Conservation (phyloP, 2,113 vertebrate species). For the Chloroceryle aenea region DNA sequence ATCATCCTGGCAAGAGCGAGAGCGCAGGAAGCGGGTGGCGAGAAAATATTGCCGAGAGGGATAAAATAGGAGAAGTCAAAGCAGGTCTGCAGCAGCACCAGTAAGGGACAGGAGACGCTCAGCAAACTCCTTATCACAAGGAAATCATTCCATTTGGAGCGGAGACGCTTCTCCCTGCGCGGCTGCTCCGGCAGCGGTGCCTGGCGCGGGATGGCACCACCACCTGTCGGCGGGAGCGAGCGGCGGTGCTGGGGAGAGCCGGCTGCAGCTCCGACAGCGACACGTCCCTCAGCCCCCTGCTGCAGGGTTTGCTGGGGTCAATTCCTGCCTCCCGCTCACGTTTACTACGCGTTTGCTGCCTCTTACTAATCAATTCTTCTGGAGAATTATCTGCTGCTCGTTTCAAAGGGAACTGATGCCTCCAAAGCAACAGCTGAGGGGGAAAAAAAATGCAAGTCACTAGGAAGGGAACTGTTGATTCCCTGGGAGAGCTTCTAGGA, state of each 20-base stretch:
- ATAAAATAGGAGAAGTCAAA: rapidly evolving
- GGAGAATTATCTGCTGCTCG: neutral
- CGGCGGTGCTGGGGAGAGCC: neutral
- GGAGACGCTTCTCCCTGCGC: rapidly evolving
- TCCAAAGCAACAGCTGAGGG: neutral
- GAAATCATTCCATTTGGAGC: rapidly evolving
- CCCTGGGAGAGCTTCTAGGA: neutral
- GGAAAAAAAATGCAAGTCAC: neutral
- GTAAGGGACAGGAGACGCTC: neutral
- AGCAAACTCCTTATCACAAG: neutral
- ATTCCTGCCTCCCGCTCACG: neutral
- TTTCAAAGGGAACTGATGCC: rapidly evolving
- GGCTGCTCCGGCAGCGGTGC: neutral
- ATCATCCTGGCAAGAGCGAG: rapidly evolving
- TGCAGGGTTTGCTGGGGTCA: rapidly evolving
- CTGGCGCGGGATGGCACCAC: neutral
- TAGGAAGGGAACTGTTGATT: neutral
- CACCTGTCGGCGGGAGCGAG: slow-evolving; percentile 18
- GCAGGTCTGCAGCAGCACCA: rapidly evolving
- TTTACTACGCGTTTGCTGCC: rapidly evolving
- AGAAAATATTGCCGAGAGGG: neutral
- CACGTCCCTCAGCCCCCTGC: neutral
- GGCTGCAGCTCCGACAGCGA: neutral
- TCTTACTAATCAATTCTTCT: neutral
- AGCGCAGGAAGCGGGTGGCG: rapidly evolving